phyloP scores from a whole-genome alignment of 2,113 vertebrate genomes.

The Hippocampus abdominalis region DNA sequence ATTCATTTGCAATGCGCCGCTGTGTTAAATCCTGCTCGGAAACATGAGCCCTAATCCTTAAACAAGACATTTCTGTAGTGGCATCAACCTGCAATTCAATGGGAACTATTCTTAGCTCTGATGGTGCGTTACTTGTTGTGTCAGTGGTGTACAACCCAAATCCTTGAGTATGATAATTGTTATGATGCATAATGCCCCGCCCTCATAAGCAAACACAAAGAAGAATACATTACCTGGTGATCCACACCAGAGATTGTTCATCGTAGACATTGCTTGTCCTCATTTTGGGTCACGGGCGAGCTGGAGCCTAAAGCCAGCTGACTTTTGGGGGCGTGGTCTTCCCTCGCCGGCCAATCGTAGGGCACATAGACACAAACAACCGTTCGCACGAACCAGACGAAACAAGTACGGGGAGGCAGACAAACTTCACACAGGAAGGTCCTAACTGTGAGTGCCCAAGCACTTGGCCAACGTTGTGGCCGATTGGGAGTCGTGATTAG shows the following conservation, averaged over 20 bases:
- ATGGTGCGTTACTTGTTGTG: background rate
- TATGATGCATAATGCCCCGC: background rate
- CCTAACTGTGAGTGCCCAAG: background rate
- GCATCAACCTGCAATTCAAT: background rate
- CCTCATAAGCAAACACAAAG: conserved; percentile 18
- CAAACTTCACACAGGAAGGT: background rate
- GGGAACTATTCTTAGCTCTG: background rate
- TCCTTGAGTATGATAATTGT: background rate
- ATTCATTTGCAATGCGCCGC: conserved; percentile 43
- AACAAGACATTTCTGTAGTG: conserved; percentile 7
- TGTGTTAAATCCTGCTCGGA: conserved; percentile 42
- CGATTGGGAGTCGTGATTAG: background rate
- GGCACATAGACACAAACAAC: too few relatives aligned
- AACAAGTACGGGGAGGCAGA: background rate
- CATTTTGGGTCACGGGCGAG: too few relatives aligned
- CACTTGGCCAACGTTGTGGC: background rate
- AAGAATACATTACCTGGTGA: conserved; percentile 23
- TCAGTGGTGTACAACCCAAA: background rate
- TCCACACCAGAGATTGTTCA: conserved; percentile 19
- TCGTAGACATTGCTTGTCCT: too few relatives aligned
- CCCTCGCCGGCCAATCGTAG: too few relatives aligned
- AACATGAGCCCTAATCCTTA: conserved; percentile 38
- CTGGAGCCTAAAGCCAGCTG: too few relatives aligned
- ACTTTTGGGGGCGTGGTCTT: too few relatives aligned
- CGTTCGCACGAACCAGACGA: background rate